Percentiles rank a stretch among this genome's conserved stretches.
phyloP scores from a whole-genome alignment of 2,888 invertebrate species.

The Melanotus villosus region DNA sequence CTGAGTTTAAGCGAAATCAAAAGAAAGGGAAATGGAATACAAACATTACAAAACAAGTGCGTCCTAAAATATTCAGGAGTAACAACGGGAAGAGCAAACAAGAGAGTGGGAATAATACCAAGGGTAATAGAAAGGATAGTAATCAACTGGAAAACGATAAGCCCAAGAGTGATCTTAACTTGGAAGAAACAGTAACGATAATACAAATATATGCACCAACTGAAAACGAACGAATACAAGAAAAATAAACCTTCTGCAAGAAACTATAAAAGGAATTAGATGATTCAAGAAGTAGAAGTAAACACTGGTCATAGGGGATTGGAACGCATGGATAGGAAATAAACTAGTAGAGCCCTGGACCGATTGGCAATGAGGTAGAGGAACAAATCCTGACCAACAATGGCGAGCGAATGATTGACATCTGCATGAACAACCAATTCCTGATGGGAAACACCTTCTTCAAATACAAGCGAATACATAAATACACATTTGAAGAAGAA shows the following conservation, averaged over 20 bases:
- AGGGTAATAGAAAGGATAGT: neutral
- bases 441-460: neutral
- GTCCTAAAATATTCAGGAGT: neutral
- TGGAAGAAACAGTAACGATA: neutral
- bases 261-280: neutral
- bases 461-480: neutral
- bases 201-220: neutral
- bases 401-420: neutral
- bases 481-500: conserved; percentile 4
- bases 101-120: too few relatives aligned
- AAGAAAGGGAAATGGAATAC: neutral
- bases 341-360: neutral
- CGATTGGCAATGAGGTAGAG: neutral
- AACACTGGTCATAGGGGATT: neutral
- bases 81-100: too few relatives aligned
- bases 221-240: conserved; percentile 1
- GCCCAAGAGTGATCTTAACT: neutral
- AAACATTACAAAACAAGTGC: conserved; percentile 7
- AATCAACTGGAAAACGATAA: neutral
- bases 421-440: neutral
- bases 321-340: conserved; percentile 3
- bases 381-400: neutral
- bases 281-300: neutral
- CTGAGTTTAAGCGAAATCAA: neutral
- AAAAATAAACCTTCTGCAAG: neutral